Base-by-base conservation (phyloP, 2,888 invertebrate species). In the Hesperia comma region DNA sequence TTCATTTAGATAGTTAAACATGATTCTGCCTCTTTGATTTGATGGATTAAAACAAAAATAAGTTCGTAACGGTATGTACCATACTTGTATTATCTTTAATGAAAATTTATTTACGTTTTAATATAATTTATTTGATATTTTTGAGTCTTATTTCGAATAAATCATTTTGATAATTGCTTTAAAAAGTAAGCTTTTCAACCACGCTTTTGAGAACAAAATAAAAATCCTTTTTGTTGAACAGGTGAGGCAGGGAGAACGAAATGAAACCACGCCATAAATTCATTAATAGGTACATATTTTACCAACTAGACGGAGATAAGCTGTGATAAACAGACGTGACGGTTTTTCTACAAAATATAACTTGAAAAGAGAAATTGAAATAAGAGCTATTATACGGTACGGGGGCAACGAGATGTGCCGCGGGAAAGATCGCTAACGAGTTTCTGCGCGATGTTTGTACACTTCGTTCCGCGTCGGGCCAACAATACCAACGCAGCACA, bases 391-490 rank as follows among this genome's bases (percentile, higher is more conserved):
- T 66, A 61, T 67, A 63, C 26, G 41, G 68, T 62, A 70, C 33
- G 72, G 73, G 41, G 72, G 73, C 73, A 75, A 74, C 71, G 67
- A 46, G 61, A 51, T 58, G 71, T 69, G 68, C 69, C 63, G 77
- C 74, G 75, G 73, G 74, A 63, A 69, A 71, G 75, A 70, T 74
- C 74, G 78, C 77, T 82, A 83, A 84, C 81, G 83, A 84, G 83
- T 81, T 83, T 81, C 80, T 75, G 77, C 76, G 77, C 75, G 78
- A 79, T 82, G 79, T 82, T 83, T 79, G 81, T 76, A 79, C 81
- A 83, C 75, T 83, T 79, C 71, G 76, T 73, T 77, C 66, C 71
- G 75, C 79, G 81, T 81, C 79, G 78, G 76, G 37, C 15, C 33
- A 74, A 72, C 69, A 75, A 75, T 74, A 75, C 73, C 70, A 67